Conservation (phyloP, 2,113 vertebrate genomes). For the Geococcyx californianus region DNA sequence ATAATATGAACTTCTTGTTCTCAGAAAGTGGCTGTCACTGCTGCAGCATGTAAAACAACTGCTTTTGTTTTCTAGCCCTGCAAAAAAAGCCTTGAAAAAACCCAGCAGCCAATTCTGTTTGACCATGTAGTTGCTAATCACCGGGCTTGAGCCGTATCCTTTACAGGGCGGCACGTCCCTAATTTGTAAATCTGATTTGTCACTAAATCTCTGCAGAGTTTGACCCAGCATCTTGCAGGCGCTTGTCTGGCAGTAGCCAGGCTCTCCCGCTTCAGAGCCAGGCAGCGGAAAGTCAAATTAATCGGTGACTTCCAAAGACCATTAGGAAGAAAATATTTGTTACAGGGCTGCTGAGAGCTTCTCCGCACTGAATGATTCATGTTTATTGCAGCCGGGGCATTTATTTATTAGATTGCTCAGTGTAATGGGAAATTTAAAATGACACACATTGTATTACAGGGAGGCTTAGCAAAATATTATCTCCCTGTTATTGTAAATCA, state of each 20-base stretch:
- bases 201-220: conserved; percentile 43
- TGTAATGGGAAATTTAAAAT: conserved; percentile 69
- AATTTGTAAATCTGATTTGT: conserved; percentile 61
- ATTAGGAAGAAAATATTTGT: conserved; percentile 45
- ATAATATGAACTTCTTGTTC: not conserved
- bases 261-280: conserved; percentile 19
- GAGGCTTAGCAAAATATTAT: conserved; percentile 72
- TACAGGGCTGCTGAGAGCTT: conserved; percentile 46
- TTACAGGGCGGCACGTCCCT: conserved; percentile 7
- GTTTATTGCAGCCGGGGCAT: conserved; percentile 59
- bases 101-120: not conserved
- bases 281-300: conserved; percentile 59
- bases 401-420: conserved; percentile 68
- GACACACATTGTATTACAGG: conserved; percentile 67
- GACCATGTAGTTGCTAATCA: not conserved
- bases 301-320: conserved; percentile 47
- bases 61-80: not conserved
- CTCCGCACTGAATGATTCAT: conserved; percentile 60
- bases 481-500: conserved; percentile 69
- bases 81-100: not conserved
- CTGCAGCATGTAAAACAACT: not conserved
- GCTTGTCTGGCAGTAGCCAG: not conserved
- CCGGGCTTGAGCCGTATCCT: not conserved
- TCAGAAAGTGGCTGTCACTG: not conserved
- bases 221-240: conserved; percentile 33